A percentile compares a stretch with the other conserved stretches of the same genome.
Conservation (phyloP, 2,888 invertebrate species). For the Muscina levida region DNA sequence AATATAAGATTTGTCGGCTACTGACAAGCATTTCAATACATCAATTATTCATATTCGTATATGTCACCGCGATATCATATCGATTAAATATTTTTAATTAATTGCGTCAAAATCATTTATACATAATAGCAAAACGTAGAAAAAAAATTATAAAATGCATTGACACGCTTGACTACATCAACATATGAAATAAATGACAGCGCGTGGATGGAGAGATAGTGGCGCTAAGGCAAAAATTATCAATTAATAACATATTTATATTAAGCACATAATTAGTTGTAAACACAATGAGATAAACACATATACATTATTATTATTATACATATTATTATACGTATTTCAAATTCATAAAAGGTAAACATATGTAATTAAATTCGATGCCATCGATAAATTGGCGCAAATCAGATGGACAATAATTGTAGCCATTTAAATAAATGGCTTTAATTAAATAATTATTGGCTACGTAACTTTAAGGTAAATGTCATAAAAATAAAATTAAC, state of each 20-base stretch:
- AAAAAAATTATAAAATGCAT: too few species aligned
- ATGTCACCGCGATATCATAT: neutral
- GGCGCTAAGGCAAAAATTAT: neutral
- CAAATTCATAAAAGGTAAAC: neutral
- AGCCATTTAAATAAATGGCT: neutral
- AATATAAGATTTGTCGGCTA: too few species aligned
- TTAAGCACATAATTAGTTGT: neutral
- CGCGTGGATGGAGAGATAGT: too few species aligned
- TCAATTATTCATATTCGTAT: too few species aligned
- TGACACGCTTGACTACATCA: neutral
- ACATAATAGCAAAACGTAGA: neutral
- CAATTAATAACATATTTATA: constrained; percentile 1
- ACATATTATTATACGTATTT: too few species aligned
- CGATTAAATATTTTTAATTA: constrained; percentile 15
- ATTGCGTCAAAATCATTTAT: neutral
- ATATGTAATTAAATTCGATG: neutral
- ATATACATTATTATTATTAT: neutral
- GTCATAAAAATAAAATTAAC: neutral
- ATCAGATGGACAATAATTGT: neutral
- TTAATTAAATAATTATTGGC: constrained; percentile 1
- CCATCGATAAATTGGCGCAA: neutral
- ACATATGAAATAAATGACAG: neutral
- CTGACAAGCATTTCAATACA: too few species aligned
- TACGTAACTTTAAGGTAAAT: neutral
- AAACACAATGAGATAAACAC: neutral